Conservation (phyloP, 2,113 vertebrate species). For the Lepus americanus region DNA sequence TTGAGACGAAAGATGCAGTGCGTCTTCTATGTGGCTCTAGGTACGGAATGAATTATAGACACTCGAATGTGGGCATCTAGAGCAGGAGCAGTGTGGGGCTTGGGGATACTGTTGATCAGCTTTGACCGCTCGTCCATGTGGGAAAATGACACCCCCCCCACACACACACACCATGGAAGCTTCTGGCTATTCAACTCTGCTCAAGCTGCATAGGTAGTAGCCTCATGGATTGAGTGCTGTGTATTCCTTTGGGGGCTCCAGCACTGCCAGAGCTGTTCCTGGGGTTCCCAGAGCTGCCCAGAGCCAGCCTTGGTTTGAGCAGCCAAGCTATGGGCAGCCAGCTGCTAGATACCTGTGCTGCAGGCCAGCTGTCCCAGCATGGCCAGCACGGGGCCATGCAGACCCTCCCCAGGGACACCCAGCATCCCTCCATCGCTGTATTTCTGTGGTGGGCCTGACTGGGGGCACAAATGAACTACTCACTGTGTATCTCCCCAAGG, state of each 20-base stretch:
- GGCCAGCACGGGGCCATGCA: too few relatives aligned
- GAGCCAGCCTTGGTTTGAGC: not conserved
- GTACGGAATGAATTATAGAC: not conserved
- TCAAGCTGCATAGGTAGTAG: too few relatives aligned
- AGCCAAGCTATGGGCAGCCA: not conserved
- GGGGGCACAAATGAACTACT: accelerated
- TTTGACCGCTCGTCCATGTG: too few relatives aligned
- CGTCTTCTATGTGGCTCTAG: not conserved
- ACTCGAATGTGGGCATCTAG: not conserved
- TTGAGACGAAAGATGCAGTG: too few relatives aligned
- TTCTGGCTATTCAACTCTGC: not conserved
- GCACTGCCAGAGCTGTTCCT: not conserved
- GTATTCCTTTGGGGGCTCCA: not conserved
- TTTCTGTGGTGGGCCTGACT: not conserved
- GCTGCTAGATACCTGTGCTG: not conserved
- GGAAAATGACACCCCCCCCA: not conserved
- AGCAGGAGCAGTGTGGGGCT: not conserved
- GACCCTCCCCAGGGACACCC: not conserved
- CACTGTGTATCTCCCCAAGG: not conserved
- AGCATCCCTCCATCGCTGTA: not conserved
- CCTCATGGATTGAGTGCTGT: too few relatives aligned
- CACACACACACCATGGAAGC: not conserved
- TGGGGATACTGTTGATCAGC: not conserved
- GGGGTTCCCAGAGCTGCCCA: not conserved
- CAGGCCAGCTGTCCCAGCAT: not conserved